A percentile compares a stretch with the other conserved stretches of the same genome.
Evolutionary conservation across 2,888 invertebrate species (phyloP).

Genomic region (Zaprionus bogoriensis): DNA sequence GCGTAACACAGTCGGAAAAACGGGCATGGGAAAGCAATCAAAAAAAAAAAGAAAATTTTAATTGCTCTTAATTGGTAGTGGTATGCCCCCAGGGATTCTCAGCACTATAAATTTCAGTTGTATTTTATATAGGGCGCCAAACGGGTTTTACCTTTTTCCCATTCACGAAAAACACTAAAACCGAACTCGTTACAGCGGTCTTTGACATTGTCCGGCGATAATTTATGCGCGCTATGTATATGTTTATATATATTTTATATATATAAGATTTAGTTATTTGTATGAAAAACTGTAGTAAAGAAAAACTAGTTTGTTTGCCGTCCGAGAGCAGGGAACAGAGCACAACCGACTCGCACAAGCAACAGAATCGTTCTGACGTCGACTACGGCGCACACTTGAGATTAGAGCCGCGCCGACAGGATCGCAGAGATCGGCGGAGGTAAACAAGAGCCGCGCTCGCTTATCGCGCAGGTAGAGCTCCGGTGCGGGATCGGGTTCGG

Average conservation of each 20-base stretch:
- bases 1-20: slow-evolving; percentile 14
- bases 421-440: too few relatives aligned
- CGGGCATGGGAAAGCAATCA: neutral
- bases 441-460: too few relatives aligned
- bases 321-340: neutral
- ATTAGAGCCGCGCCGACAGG: slow-evolving; percentile 24
- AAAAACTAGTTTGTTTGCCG: neutral
- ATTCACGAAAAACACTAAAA: slow-evolving; percentile 79
- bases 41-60: neutral
- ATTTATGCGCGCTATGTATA: too few relatives aligned
- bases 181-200: slow-evolving; percentile 27
- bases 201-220: slow-evolving; percentile 27
- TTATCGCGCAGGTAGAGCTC: neutral
- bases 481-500: neutral
- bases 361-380: slow-evolving; percentile 59
- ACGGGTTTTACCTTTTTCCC: slow-evolving; percentile 76
- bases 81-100: too few relatives aligned
- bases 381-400: slow-evolving; percentile 11
- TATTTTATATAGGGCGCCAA: neutral
- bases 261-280: neutral
- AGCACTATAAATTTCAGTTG: neutral
- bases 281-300: neutral
- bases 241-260: neutral
- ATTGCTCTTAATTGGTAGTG: neutral
- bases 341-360: slow-evolving; percentile 50